phyloP scores from a whole-genome alignment of 1,140 invertebrate genomes.

The Belonocnema kinseyi region DNA sequence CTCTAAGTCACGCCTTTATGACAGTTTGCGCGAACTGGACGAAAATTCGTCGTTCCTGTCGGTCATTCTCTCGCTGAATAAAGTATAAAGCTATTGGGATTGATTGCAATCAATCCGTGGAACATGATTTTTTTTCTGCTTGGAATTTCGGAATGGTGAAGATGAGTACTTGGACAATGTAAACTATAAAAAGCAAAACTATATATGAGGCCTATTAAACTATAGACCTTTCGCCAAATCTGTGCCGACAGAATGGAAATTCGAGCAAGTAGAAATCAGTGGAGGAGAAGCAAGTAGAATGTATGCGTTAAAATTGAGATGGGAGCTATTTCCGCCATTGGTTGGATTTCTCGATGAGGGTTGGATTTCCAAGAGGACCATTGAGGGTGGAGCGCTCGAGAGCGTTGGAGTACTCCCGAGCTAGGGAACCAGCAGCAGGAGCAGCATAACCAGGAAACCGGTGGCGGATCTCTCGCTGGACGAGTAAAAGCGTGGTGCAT shows the following conservation, averaged over 20 bases:
- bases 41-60: no score
- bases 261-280: conserved; percentile 24
- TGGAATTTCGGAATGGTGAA: background rate
- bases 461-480: conserved; percentile 20
- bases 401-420: conserved; percentile 47
- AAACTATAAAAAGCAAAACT: background rate
- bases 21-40: no score
- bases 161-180: background rate
- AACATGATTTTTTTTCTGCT: background rate
- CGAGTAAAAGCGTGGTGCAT: conserved; percentile 43
- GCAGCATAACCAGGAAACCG: conserved; percentile 31
- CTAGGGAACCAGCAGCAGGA: conserved; percentile 27
- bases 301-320: conserved; percentile 8
- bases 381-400: conserved; percentile 65
- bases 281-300: background rate
- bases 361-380: conserved; percentile 65
- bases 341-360: conserved; percentile 53
- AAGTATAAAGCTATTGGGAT: no score
- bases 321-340: conserved; percentile 51
- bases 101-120: background rate
- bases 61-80: no score
- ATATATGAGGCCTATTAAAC: background rate
- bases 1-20: no score
- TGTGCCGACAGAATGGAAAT: background rate
- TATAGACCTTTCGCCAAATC: background rate